A percentile compares a stretch with the other conserved stretches of the same genome.
These are phyloP conservation scores for Mimachlamys varia DNA, from an alignment of 2,888 invertebrate genomes.

Conservation along the genomic window DNA sequence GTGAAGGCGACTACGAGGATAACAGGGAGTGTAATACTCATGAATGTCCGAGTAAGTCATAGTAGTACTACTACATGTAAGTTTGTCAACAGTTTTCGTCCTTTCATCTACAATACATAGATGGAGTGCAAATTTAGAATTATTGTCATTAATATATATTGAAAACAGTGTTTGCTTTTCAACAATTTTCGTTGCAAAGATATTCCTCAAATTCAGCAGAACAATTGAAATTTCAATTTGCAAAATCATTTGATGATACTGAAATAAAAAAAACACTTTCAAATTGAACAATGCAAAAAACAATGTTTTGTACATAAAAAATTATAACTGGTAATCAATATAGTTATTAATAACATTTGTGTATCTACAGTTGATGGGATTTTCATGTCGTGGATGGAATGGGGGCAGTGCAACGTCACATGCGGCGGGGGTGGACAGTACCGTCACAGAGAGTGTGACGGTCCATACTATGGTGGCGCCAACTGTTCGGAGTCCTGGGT, in stretches of 20 bases:
- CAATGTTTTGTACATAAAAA: no score
- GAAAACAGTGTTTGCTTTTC: no score
- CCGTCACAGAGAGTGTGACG: constrained; percentile 68
- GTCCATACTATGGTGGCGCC: constrained; percentile 65
- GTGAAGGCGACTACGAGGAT: constrained; percentile 61
- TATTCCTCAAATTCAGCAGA: not conserved
- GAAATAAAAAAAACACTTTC: no score
- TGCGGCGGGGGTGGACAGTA: constrained; percentile 72
- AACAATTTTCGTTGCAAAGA: no score
- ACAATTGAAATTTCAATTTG: no score
- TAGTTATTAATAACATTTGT: not conserved
- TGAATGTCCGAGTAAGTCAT: constrained; percentile 66
- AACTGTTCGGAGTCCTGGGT: constrained; percentile 63
- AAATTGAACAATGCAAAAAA: no score
- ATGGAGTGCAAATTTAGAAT: no score
- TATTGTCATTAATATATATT: no score
- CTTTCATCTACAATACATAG: no score
- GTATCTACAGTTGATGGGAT: constrained; percentile 56
- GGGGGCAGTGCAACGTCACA: constrained; percentile 70
- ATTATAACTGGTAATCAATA: no score
- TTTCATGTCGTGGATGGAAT: constrained; percentile 69
- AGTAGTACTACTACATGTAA: not conserved
- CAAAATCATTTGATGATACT: no score
- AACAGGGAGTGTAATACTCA: constrained; percentile 59
- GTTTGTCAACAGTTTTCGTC: no score